Evolutionary conservation across 2,113 vertebrate genomes (phyloP).

Genomic region (Pipra filicauda): DNA sequence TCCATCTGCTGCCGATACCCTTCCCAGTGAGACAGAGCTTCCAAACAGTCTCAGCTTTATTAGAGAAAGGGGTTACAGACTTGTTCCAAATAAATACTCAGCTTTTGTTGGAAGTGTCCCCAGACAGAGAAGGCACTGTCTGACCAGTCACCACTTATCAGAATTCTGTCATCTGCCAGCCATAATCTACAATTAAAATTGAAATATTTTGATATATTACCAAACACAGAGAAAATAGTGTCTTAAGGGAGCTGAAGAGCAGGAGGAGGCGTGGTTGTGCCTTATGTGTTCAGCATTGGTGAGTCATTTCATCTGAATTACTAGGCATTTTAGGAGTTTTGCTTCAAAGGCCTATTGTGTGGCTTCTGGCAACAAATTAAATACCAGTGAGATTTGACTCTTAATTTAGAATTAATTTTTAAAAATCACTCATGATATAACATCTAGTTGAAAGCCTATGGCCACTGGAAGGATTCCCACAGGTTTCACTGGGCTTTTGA

Average conservation of each 20-base stretch:
- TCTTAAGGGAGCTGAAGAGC: constrained; percentile 26
- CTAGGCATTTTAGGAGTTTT: constrained; percentile 68
- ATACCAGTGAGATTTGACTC: constrained; percentile 63
- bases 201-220: constrained; percentile 63
- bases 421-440: constrained; percentile 55
- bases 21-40: not conserved
- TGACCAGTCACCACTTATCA: not conserved
- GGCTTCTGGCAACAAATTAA: constrained; percentile 67
- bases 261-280: constrained; percentile 13
- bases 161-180: constrained; percentile 17
- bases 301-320: constrained; percentile 73
- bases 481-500: constrained; percentile 9
- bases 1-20: not conserved
- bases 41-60: not conserved
- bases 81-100: not conserved
- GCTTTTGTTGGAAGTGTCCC: not conserved
- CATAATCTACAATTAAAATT: constrained; percentile 33
- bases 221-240: constrained; percentile 52
- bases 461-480: constrained; percentile 30
- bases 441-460: not conserved
- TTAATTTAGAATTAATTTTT: constrained; percentile 65
- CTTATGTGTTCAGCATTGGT: constrained; percentile 53
- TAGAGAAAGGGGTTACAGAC: not conserved
- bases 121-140: not conserved
- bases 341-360: constrained; percentile 70